Conservation (phyloP, 2,797 vertebrate genomes). For the Rhinella marina region DNA sequence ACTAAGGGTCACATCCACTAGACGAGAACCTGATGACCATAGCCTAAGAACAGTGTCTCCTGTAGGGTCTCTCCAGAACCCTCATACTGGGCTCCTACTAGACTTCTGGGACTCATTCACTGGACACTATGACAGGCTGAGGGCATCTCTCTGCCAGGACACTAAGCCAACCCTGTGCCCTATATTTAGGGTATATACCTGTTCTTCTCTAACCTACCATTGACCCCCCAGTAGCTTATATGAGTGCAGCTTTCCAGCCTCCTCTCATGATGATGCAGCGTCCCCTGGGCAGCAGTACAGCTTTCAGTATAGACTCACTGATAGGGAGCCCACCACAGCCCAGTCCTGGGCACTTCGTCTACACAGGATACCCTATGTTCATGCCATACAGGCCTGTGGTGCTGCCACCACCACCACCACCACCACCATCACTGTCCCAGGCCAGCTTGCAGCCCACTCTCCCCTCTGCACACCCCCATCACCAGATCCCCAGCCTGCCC, state of each 20-base stretch:
- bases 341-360: slow-evolving; percentile 90
- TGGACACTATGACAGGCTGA: slow-evolving; percentile 36
- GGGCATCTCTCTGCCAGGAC: background rate
- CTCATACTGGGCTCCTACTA: background rate
- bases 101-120: background rate
- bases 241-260: slow-evolving; percentile 89
- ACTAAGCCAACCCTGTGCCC: background rate
- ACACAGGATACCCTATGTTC: slow-evolving; percentile 96
- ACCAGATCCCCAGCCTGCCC: slow-evolving; percentile 86
- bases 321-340: slow-evolving; percentile 91
- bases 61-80: background rate
- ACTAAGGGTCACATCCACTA: background rate
- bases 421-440: slow-evolving; percentile 79
- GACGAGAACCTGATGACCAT: background rate
- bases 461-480: slow-evolving; percentile 81
- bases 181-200: background rate
- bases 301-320: slow-evolving; percentile 96
- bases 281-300: slow-evolving; percentile 90
- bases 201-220: slow-evolving; percentile 20
- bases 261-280: slow-evolving; percentile 97
- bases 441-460: slow-evolving; percentile 79
- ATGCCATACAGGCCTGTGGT: slow-evolving; percentile 95
- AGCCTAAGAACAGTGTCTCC: background rate
- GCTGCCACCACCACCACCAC: slow-evolving; percentile 89
- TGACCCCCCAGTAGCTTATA: slow-evolving; percentile 70